Conservation (phyloP, 2,797 vertebrate genomes). For the Rhinella marina region DNA sequence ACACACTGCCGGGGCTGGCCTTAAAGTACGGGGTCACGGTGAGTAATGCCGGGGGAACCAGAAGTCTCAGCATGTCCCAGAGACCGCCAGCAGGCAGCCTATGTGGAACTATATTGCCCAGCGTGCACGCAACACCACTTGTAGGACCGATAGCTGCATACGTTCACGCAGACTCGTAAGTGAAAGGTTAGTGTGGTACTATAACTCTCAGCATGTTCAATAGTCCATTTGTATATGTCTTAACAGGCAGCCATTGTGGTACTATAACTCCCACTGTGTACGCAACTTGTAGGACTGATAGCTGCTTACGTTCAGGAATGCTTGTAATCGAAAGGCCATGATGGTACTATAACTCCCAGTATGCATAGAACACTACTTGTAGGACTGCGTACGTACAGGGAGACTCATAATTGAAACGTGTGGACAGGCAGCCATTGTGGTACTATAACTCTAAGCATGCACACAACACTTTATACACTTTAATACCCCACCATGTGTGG, state of each 20-base stretch:
- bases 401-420: too few species aligned
- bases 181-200: too few species aligned
- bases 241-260: too few species aligned
- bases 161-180: too few species aligned
- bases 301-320: too few species aligned
- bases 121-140: background rate
- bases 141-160: too few species aligned
- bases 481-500: too few species aligned
- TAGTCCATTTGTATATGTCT: too few species aligned
- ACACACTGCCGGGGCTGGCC: conserved; percentile 87
- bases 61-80: background rate
- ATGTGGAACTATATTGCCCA: background rate
- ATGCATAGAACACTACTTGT: background rate
- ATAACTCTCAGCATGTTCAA: background rate
- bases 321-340: background rate
- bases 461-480: too few species aligned
- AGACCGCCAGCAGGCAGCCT: background rate
- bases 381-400: too few species aligned
- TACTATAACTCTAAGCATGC: background rate
- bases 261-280: background rate
- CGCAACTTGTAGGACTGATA: background rate
- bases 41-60: conserved; percentile 68
- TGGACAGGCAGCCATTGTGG: background rate
- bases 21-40: conserved; percentile 92
- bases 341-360: background rate